These are phyloP conservation scores for Sparus aurata DNA, from an alignment of 2,797 vertebrate genomes.

Conservation along the genomic window DNA sequence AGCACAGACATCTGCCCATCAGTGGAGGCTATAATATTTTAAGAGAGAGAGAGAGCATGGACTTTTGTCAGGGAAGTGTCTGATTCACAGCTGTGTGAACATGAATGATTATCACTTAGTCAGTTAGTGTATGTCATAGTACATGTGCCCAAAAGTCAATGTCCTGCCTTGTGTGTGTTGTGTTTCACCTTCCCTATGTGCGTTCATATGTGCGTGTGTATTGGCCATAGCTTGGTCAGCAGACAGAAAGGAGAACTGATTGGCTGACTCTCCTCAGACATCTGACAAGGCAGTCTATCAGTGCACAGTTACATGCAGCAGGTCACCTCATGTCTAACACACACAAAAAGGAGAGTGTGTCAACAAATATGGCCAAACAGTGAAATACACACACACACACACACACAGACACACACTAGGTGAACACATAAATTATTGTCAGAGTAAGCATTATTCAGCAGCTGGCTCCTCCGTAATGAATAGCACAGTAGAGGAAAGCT, in stretches of 20 bases:
- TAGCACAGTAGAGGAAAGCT: slow-evolving; percentile 28
- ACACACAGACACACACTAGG: slow-evolving; percentile 22
- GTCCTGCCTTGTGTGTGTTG: slow-evolving; percentile 10
- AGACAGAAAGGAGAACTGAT: slow-evolving; percentile 65
- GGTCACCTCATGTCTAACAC: slow-evolving; percentile 68
- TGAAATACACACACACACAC: slow-evolving; percentile 11
- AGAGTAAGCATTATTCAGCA: slow-evolving; percentile 66
- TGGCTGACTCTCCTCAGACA: slow-evolving; percentile 64
- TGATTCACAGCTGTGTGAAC: slow-evolving; percentile 52
- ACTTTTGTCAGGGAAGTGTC: slow-evolving; percentile 50
- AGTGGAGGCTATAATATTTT: slow-evolving; percentile 59
- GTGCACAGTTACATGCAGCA: slow-evolving; percentile 50
- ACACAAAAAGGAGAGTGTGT: slow-evolving; percentile 16
- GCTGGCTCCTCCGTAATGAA: slow-evolving; percentile 45
- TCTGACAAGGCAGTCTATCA: slow-evolving; percentile 75
- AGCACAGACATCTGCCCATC: slow-evolving; percentile 49
- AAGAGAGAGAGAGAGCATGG: slow-evolving; percentile 28
- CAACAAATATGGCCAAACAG: slow-evolving; percentile 37
- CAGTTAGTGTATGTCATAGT: slow-evolving; percentile 1
- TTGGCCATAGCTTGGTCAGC: slow-evolving; percentile 16
- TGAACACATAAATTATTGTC: slow-evolving; percentile 67
- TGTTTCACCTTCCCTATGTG: not conserved
- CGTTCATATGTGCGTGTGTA: slow-evolving; percentile 19
- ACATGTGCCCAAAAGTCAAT: slow-evolving; percentile 2
- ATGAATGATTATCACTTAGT: no score